Evolutionary conservation across 2,888 invertebrate species (phyloP).

Genomic region (Tribolium freemani): DNA sequence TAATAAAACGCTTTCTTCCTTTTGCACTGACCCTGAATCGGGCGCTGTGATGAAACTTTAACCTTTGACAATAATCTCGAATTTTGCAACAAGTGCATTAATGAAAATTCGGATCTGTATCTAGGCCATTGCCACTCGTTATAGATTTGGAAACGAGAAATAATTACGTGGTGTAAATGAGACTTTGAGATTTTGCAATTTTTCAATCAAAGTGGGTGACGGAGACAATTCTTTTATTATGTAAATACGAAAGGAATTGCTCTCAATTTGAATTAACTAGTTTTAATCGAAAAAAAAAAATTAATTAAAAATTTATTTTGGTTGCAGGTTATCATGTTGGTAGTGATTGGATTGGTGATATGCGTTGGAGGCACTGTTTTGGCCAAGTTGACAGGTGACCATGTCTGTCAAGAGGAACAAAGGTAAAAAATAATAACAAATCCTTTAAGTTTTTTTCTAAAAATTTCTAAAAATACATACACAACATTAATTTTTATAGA

Average conservation of each 20-base stretch:
- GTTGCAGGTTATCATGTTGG: constrained; percentile 25
- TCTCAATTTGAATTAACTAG: not conserved
- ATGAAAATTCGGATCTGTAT: constrained; percentile 19
- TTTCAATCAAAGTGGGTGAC: constrained; percentile 23
- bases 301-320: not conserved
- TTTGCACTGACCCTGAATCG: not conserved
- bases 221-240: not conserved
- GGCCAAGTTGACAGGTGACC: constrained; percentile 18
- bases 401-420: constrained; percentile 35
- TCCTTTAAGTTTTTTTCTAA: not conserved
- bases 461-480: too few species aligned
- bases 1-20: not conserved
- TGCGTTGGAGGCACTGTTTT: not conserved
- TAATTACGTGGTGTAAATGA: not conserved
- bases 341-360: not conserved
- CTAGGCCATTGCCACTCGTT: constrained; percentile 35
- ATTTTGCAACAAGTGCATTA: constrained; percentile 27
- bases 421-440: constrained; percentile 17
- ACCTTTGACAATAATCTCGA: constrained; percentile 16
- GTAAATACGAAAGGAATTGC: constrained; percentile 16
- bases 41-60: not conserved
- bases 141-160: constrained; percentile 16
- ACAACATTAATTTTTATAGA: too few species aligned
- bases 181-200: not conserved
- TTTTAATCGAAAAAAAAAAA: constrained; percentile 2